A percentile compares a stretch with the other conserved stretches of the same genome.
These are phyloP conservation scores for Salpingus planirostris DNA, from an alignment of 2,888 invertebrate species.

Conservation along the genomic window DNA sequence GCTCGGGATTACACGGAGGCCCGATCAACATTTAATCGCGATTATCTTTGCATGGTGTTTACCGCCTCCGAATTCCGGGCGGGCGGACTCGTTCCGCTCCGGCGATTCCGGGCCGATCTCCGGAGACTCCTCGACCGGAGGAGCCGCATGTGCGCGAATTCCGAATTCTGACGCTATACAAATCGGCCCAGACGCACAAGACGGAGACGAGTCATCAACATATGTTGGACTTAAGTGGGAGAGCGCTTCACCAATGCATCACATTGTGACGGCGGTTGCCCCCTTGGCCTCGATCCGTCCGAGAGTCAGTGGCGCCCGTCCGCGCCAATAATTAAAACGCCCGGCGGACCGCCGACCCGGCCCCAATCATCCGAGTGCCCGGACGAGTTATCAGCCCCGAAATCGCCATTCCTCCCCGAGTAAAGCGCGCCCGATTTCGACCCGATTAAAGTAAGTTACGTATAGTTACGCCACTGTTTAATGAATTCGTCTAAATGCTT, in stretches of 20 bases:
- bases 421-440: no score
- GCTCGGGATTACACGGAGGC: no score
- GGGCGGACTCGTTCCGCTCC: no score
- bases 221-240: constrained; percentile 30
- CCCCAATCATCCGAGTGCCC: constrained; percentile 1
- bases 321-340: not conserved
- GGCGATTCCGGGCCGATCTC: not conserved
- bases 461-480: constrained; percentile 24
- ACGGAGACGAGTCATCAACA: constrained; percentile 24
- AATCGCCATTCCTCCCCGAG: no score
- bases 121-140: constrained; percentile 4
- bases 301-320: constrained; percentile 20
- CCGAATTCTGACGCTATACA: no score
- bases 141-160: no score
- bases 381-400: no score
- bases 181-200: constrained; percentile 15
- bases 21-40: no score
- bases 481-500: constrained; percentile 22
- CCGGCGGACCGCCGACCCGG: not conserved
- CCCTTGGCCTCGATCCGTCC: constrained; percentile 25
- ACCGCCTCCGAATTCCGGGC: no score
- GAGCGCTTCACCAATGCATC: constrained; percentile 29
- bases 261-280: constrained; percentile 26
- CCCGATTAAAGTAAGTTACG: no score
- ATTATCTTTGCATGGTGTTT: no score